Evolutionary conservation across 1,140 invertebrate genomes (phyloP).

Genomic region (Dendroctonus valens): DNA sequence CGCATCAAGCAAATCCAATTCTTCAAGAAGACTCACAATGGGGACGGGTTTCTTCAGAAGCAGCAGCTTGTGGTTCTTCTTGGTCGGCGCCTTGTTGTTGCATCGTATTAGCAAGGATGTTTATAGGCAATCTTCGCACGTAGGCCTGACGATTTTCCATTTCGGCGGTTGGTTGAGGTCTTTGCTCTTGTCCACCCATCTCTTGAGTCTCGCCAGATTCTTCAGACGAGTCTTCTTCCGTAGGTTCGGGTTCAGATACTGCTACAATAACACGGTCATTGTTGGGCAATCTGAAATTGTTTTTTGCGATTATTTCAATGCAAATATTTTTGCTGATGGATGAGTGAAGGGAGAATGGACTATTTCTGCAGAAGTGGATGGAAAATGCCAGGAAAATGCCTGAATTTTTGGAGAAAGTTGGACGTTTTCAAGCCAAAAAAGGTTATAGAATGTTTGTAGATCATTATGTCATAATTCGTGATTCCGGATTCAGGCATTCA

Average conservation of each 20-base stretch:
- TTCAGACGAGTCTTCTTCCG: slow-evolving; percentile 36
- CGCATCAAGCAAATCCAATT: not conserved
- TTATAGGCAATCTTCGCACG: slow-evolving; percentile 53
- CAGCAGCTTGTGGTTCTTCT: slow-evolving; percentile 44
- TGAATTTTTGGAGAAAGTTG: not conserved
- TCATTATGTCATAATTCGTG: too few species aligned
- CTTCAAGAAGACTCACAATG: slow-evolving; percentile 55
- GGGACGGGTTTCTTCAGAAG: slow-evolving; percentile 54
- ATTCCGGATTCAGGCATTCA: too few species aligned
- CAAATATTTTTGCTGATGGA: not conserved
- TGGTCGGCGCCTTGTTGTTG: slow-evolving; percentile 49
- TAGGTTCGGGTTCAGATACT: slow-evolving; percentile 42
- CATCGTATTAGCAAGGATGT: slow-evolving; percentile 58
- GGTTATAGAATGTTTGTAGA: not conserved
- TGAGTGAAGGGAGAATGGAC: too few species aligned
- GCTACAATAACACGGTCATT: slow-evolving; percentile 46
- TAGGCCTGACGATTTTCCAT: slow-evolving; percentile 54
- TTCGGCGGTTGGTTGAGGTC: slow-evolving; percentile 49
- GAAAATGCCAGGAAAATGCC: too few species aligned
- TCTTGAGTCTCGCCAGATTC: slow-evolving; percentile 36
- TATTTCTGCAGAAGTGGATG: too few species aligned
- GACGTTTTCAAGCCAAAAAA: not conserved
- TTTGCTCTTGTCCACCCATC: slow-evolving; percentile 42
- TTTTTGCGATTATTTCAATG: slow-evolving; percentile 33
- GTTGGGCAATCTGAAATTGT: slow-evolving; percentile 48